A percentile compares a stretch with the other conserved stretches of the same genome.
Conservation (phyloP, 2,113 vertebrate species). For the Columbina picui region DNA sequence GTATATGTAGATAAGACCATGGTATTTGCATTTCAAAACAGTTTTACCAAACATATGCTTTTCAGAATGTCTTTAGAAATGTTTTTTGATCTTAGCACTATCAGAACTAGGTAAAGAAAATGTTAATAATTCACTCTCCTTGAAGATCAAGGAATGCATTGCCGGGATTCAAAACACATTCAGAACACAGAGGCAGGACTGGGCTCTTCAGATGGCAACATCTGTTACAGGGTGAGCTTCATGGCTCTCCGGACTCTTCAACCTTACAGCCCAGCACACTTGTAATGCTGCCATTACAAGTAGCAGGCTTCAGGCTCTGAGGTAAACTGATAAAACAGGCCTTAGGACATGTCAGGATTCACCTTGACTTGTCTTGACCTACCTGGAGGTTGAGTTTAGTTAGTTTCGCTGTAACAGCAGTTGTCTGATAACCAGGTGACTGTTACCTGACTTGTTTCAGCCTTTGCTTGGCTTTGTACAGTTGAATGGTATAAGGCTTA, state of each 20-base stretch:
- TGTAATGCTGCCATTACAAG: rapidly evolving
- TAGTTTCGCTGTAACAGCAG: neutral
- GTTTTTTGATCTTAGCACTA: neutral
- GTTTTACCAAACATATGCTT: neutral
- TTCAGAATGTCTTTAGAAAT: neutral
- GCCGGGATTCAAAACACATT: neutral
- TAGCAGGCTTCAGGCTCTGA: neutral
- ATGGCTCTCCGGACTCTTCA: neutral
- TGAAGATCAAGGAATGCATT: neutral
- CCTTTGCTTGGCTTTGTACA: neutral
- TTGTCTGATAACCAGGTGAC: neutral
- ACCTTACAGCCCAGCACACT: neutral
- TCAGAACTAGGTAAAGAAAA: neutral
- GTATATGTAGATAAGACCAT: neutral
- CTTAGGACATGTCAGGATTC: neutral
- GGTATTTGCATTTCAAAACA: neutral
- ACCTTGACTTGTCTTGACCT: neutral
- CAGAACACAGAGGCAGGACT: neutral
- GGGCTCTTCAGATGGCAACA: neutral
- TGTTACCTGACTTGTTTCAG: neutral
- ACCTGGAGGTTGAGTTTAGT: neutral
- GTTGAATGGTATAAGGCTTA: neutral
- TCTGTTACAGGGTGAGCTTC: neutral
- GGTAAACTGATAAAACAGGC: neutral
- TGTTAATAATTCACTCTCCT: neutral